Evolutionary conservation across 2,888 invertebrate species (phyloP), one percentile per base, ranked within the genome.

Genomic region (Limulus polyphemus): DNA sequence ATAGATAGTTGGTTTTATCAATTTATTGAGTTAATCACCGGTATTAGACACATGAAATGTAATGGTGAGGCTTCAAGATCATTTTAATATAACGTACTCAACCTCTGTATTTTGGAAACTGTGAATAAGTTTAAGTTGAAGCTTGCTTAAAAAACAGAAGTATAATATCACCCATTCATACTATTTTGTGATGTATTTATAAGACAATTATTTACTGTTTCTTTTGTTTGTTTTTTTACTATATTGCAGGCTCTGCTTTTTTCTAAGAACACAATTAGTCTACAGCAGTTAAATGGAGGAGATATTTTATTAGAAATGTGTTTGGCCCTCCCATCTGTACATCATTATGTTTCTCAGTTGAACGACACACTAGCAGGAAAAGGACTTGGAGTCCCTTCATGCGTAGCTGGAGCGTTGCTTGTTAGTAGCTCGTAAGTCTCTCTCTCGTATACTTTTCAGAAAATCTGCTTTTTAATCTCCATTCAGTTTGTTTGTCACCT

Each of bases 271-370:
- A 81, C 86, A 4, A 83, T 85, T 49, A 83, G 83, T 69, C 80
- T 95, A 60, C 87, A 90, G 79, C 83, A 85, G 69, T 80, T 91
- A 65, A 83, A 88, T 70, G 93, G 90, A 1, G 90, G 90, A 47
- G 84, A 88, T 70, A 84, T 85, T 12, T 78, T 94, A 61, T 80
- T 92, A 52, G 86, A 89, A 71, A 84, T 91, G 69, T 93, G 93
- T 74, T 80, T 86, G 4, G 83, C 83, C 65, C 80, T 93, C 72
- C 87, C 90, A 0, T 80, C 83, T 67, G 78, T 86, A 50, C 81
- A 80, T 63, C 80, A 82, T 65, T 85, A 84, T 69, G 80, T 82
- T 64, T 76, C 79, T 60, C 82, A 83, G 73, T 83, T 83, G 70
- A 81, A 82, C 71, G 83, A 83, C 56, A 82, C 83, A 54, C 78